These are phyloP conservation scores for Heteronetta atricapilla DNA, from an alignment of 2,113 vertebrate genomes.

Conservation along the genomic window DNA sequence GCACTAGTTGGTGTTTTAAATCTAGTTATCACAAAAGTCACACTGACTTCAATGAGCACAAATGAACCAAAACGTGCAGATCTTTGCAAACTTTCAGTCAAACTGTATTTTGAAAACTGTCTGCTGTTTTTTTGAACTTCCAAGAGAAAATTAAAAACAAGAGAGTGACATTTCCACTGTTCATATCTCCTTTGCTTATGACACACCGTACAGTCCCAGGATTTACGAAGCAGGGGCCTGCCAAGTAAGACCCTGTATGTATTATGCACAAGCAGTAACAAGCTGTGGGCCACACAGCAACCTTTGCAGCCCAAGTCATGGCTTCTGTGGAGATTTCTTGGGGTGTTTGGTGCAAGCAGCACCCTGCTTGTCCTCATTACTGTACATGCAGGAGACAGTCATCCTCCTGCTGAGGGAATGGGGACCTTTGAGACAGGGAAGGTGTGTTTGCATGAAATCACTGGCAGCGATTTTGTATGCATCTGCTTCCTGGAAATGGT, in stretches of 20 bases:
- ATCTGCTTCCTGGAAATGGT: background rate
- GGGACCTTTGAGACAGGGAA: background rate
- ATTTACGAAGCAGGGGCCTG: background rate
- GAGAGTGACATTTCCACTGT: background rate
- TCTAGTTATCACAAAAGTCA: background rate
- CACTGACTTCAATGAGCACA: background rate
- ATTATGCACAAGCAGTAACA: background rate
- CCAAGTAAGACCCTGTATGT: rapidly evolving
- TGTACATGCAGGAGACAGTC: rapidly evolving
- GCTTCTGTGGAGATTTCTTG: background rate
- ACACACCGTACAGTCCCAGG: rapidly evolving
- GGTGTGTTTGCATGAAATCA: no score
- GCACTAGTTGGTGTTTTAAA: background rate
- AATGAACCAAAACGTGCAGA: background rate
- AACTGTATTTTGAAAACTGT: background rate
- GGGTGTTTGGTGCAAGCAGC: background rate
- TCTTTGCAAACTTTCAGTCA: background rate
- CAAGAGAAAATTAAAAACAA: background rate
- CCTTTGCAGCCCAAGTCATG: background rate
- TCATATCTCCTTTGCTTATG: rapidly evolving
- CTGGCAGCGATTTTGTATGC: background rate
- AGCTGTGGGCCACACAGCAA: background rate
- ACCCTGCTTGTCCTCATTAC: background rate
- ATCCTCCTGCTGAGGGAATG: no score
- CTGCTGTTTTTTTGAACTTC: background rate